Evolutionary conservation across 1,140 invertebrate species (phyloP), one percentile per base, ranked within the genome.

Genomic region (Acromyrmex heyeri): DNA sequence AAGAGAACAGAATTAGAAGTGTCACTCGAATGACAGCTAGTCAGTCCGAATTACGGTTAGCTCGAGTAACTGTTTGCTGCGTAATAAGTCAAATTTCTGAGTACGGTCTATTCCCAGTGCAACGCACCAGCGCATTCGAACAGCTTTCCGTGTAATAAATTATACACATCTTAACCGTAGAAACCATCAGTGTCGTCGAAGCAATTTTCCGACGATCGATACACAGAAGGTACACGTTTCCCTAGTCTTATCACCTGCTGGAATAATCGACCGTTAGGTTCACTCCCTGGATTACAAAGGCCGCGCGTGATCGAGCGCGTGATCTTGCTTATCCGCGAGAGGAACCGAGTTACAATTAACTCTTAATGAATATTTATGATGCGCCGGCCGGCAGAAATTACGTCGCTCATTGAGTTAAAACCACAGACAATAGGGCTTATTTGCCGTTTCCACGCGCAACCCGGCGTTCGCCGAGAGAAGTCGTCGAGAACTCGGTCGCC

Each of bases 291-390:
- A 73, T 83, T 82, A 82, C 67, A 34, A 30, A 38, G 77, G 7
- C 7, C 18, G 64, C 34, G 64, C 64, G 62, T 69, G 64, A 70
- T 81, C 78, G 50, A 81, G 30, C 78, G 48, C 14, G 24, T 59
- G n/a, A n/a, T n/a, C n/a, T n/a, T 75, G 69, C 67, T 83, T 61
- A 50, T 50, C 8, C 65, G 38, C 67, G 79, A 59, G 53, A 72
- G 67, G 12, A 59, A 16, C 64, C 3, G 65, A 61, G 67, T 75
- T 83, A 83, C 55, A 83, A 83, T 83, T 75, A 83, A 83, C 69
- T 75, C 44, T 83, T 73, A 73, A 83, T 83, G 79, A 83, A 83
- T 85, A 85, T 85, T 85, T 85, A 85, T 85, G 57, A 85, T 30
- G 75, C 79, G 38, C 69, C 69, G 79, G 55, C 79, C 79, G 69